Evolutionary conservation across 1,140 invertebrate species (phyloP).

Genomic region (Propsilocerus akamusi): DNA sequence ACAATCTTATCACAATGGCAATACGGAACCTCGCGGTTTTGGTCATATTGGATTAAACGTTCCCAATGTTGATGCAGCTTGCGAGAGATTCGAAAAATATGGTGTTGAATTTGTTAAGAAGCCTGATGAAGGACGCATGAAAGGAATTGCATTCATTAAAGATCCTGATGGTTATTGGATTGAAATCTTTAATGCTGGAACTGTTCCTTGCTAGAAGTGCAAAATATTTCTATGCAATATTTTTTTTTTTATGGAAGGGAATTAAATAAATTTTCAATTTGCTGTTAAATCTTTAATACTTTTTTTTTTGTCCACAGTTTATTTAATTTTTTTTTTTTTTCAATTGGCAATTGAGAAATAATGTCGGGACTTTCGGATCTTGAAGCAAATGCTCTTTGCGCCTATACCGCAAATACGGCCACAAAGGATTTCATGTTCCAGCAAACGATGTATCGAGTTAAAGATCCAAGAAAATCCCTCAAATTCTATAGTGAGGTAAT

Average conservation of each 20-base stretch:
- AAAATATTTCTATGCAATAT: no score
- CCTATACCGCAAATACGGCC: slow-evolving; percentile 32
- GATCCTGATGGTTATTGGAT: slow-evolving; percentile 96
- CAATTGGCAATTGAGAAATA: no score
- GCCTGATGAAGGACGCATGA: slow-evolving; percentile 83
- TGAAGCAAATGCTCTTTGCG: slow-evolving; percentile 43
- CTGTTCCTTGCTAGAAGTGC: slow-evolving; percentile 15
- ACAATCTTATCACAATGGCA: slow-evolving; percentile 74
- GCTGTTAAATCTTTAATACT: no score
- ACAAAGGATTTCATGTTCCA: slow-evolving; percentile 82
- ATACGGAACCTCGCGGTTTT: slow-evolving; percentile 75
- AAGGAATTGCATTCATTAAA: slow-evolving; percentile 81
- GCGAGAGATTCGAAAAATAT: slow-evolving; percentile 63
- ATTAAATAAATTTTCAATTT: no score
- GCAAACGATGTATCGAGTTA: slow-evolving; percentile 92
- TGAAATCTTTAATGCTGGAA: slow-evolving; percentile 63
- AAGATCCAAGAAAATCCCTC: slow-evolving; percentile 69
- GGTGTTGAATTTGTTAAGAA: slow-evolving; percentile 81
- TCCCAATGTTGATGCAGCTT: slow-evolving; percentile 72
- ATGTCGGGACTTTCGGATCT: slow-evolving; percentile 36
- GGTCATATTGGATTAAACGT: slow-evolving; percentile 85
- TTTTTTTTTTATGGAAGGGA: no score
- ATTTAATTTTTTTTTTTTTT: no score
- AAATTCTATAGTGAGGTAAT: slow-evolving; percentile 81
- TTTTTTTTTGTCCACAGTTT: no score